Conservation (phyloP, 1,140 invertebrate genomes). For the Cyclina sinensis region DNA sequence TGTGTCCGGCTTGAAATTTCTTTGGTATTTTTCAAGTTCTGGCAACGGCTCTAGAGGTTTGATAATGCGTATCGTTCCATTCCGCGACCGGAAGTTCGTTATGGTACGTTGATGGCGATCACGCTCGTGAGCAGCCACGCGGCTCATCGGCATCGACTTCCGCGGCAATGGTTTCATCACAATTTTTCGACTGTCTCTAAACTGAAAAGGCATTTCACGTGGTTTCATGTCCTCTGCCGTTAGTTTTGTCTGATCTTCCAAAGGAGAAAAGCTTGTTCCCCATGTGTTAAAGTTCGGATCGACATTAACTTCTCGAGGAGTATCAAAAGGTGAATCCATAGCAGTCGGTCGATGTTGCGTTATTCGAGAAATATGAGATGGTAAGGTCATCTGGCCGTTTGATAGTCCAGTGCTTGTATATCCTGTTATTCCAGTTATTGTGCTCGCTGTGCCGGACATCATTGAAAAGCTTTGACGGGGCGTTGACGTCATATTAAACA, state of each 20-base stretch:
- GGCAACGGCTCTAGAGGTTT: slow-evolving; percentile 61
- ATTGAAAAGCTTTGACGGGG: slow-evolving; percentile 63
- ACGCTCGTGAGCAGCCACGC: slow-evolving; percentile 35
- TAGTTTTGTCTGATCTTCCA: slow-evolving; percentile 50
- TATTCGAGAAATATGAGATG: slow-evolving; percentile 55
- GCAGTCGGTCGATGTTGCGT: slow-evolving; percentile 42
- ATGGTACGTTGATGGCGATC: slow-evolving; percentile 63
- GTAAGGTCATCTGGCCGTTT: slow-evolving; percentile 49
- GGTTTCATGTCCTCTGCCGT: slow-evolving; percentile 58
- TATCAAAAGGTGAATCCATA: slow-evolving; percentile 36
- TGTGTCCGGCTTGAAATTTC: slow-evolving; percentile 44
- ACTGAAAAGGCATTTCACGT: slow-evolving; percentile 59
- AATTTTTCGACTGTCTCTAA: slow-evolving; percentile 51
- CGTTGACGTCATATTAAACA: slow-evolving; percentile 63
- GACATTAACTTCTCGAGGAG: not conserved
- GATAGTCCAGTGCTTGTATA: not conserved
- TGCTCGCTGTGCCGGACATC: slow-evolving; percentile 56
- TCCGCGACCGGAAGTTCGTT: slow-evolving; percentile 67
- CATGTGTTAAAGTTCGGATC: slow-evolving; percentile 61
- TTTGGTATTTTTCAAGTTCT: slow-evolving; percentile 62
- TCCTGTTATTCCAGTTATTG: slow-evolving; percentile 17
- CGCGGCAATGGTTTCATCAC: slow-evolving; percentile 48
- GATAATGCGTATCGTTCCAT: slow-evolving; percentile 64
- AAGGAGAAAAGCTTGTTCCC: slow-evolving; percentile 59
- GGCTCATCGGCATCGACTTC: slow-evolving; percentile 64